A percentile compares a stretch with the other conserved stretches of the same genome.
Conservation (phyloP, 92 coral and sea anemone species). For the Phenganax stokvisi region DNA sequence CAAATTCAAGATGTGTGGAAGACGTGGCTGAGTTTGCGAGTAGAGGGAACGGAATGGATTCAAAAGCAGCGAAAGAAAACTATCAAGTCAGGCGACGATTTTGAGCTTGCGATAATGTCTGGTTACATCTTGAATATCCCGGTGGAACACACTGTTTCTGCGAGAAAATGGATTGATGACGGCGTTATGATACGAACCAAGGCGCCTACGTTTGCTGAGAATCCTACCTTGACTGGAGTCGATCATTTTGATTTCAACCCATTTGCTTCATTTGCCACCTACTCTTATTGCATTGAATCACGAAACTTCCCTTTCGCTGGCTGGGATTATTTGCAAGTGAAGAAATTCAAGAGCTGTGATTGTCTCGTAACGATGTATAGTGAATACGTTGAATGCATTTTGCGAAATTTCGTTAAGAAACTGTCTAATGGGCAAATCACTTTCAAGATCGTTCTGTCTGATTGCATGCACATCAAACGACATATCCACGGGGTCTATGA, state of each 20-base stretch:
- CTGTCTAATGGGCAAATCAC: slow-evolving; percentile 44
- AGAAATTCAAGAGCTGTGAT: slow-evolving; percentile 27
- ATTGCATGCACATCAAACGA: slow-evolving; percentile 50
- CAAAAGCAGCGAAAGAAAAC: slow-evolving; percentile 33
- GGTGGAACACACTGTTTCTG: slow-evolving; percentile 50
- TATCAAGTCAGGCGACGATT: background rate
- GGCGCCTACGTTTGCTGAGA: slow-evolving; percentile 39
- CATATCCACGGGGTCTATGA: slow-evolving; percentile 44
- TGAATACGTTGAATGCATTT: slow-evolving; percentile 50
- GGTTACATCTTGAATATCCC: slow-evolving; percentile 48
- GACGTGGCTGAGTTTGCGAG: slow-evolving; percentile 54
- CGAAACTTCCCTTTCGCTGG: slow-evolving; percentile 47
- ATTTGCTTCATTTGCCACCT: slow-evolving; percentile 2
- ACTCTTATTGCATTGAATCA: slow-evolving; percentile 30
- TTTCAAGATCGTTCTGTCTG: slow-evolving; percentile 47
- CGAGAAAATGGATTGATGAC: slow-evolving; percentile 54
- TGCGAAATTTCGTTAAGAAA: slow-evolving; percentile 34
- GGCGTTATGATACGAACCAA: slow-evolving; percentile 48
- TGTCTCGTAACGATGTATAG: slow-evolving; percentile 56
- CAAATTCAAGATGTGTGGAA: slow-evolving; percentile 52
- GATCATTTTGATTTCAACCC: background rate
- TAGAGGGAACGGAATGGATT: slow-evolving; percentile 42
- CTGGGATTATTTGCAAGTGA: slow-evolving; percentile 64
- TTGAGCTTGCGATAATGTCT: slow-evolving; percentile 11
- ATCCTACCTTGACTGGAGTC: slow-evolving; percentile 59